Evolutionary conservation across 1,140 invertebrate genomes (phyloP).

Genomic region (Artemia franciscana): DNA sequence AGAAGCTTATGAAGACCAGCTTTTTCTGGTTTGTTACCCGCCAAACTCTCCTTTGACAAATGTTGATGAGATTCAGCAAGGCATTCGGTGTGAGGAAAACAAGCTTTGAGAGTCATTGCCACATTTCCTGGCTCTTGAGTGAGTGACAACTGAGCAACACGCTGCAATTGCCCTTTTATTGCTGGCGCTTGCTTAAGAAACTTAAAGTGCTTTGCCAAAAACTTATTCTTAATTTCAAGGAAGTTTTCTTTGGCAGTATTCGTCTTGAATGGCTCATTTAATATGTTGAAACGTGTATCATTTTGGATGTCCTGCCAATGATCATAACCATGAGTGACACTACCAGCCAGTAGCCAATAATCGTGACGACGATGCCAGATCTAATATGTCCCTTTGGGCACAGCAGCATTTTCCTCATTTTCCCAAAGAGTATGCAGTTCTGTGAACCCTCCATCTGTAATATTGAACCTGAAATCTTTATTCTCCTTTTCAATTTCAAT

Average conservation of each 20-base stretch:
- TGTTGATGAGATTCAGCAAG: constrained; percentile 44
- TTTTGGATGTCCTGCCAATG: constrained; percentile 99
- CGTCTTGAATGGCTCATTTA: constrained; percentile 99
- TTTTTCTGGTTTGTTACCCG: constrained; percentile 95
- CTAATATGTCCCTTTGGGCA: constrained; percentile 80
- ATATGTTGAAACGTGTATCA: constrained; percentile 85
- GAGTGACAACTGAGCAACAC: constrained; percentile 89
- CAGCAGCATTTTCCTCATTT: constrained; percentile 89
- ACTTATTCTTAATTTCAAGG: constrained; percentile 98
- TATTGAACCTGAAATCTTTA: constrained; percentile 98
- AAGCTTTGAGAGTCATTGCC: constrained; percentile 83
- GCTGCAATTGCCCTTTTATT: constrained; percentile 89
- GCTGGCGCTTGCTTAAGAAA: constrained; percentile 91
- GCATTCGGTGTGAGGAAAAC: constrained; percentile 86
- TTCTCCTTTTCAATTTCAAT: constrained; percentile 23
- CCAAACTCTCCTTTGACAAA: constrained; percentile 51
- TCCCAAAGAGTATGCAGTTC: constrained; percentile 96
- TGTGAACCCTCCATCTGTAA: constrained; percentile 97
- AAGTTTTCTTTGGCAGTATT: constrained; percentile 95
- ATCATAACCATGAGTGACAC: constrained; percentile 95
- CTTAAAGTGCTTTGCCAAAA: constrained; percentile 88
- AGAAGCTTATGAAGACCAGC: constrained; percentile 94
- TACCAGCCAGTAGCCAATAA: constrained; percentile 95
- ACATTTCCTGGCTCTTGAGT: constrained; percentile 92
- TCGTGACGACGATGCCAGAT: constrained; percentile 96